A percentile compares a stretch with the other conserved stretches of the same genome.
Evolutionary conservation across 2,888 invertebrate species (phyloP).

Genomic region (Synergus laeviventris): DNA sequence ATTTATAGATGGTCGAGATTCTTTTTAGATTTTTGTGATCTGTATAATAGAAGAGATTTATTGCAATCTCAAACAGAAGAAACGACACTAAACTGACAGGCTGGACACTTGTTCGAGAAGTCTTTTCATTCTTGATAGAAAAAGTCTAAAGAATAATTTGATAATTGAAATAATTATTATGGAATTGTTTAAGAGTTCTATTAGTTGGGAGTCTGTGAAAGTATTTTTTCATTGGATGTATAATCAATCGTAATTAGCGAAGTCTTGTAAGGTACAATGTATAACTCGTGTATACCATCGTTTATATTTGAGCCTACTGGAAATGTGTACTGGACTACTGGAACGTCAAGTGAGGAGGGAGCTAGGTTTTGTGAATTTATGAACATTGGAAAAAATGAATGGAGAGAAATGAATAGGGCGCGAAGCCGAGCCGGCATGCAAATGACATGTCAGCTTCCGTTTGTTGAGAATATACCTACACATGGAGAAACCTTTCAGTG

Average conservation of each 20-base stretch:
- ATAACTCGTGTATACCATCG: not conserved
- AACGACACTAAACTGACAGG: no score
- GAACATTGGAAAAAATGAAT: constrained; percentile 11
- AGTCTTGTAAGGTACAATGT: not conserved
- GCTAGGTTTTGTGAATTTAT: constrained; percentile 3
- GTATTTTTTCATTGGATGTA: not conserved
- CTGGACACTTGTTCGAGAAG: no score
- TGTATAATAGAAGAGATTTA: no score
- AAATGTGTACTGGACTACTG: not conserved
- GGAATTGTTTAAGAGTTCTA: not conserved
- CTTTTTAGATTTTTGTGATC: no score
- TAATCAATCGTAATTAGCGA: not conserved
- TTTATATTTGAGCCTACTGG: not conserved
- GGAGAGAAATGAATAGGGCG: not conserved
- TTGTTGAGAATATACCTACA: not conserved
- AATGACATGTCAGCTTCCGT: not conserved
- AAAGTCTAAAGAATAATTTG: no score
- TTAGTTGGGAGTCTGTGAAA: not conserved
- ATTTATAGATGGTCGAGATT: not conserved
- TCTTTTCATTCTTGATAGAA: no score
- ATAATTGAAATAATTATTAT: no score
- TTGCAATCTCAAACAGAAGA: no score
- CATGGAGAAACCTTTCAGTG: not conserved
- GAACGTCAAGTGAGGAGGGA: not conserved
- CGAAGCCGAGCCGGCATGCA: not conserved